Conservation (phyloP, 2,888 invertebrate species). For the Patella depressa region DNA sequence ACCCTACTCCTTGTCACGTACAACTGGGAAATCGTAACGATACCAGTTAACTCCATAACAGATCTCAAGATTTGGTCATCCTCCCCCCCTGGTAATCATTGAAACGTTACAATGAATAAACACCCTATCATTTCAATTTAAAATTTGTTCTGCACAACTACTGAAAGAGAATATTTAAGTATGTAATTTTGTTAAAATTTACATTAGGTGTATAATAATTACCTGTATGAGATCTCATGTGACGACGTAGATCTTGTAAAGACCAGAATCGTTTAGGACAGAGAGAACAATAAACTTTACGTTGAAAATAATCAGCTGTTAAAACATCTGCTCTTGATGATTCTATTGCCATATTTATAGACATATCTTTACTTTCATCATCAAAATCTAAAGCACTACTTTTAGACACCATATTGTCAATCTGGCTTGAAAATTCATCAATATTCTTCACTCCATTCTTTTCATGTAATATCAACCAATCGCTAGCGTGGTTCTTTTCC, state of each 20-base stretch:
- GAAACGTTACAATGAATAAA: no score
- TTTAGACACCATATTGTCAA: slow-evolving; percentile 61
- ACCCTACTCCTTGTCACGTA: no score
- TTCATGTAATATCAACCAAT: slow-evolving; percentile 83
- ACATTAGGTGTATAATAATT: slow-evolving; percentile 13
- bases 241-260: slow-evolving; percentile 90
- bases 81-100: no score
- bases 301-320: slow-evolving; percentile 59
- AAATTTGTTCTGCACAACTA: no score
- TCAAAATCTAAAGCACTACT: slow-evolving; percentile 22
- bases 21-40: no score
- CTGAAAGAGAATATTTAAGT: no score
- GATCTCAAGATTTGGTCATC: no score
- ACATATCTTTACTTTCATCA: slow-evolving; percentile 24
- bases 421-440: slow-evolving; percentile 56
- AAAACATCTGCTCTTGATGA: slow-evolving; percentile 30
- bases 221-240: slow-evolving; percentile 88
- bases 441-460: slow-evolving; percentile 65
- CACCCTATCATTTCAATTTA: no score
- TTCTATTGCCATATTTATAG: slow-evolving; percentile 34
- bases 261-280: slow-evolving; percentile 96
- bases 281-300: slow-evolving; percentile 79
- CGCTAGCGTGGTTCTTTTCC: slow-evolving; percentile 81
- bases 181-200: no score
- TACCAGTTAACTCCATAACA: no score